phyloP scores from a whole-genome alignment of 2,888 invertebrate species.

The Patella pellucida region DNA sequence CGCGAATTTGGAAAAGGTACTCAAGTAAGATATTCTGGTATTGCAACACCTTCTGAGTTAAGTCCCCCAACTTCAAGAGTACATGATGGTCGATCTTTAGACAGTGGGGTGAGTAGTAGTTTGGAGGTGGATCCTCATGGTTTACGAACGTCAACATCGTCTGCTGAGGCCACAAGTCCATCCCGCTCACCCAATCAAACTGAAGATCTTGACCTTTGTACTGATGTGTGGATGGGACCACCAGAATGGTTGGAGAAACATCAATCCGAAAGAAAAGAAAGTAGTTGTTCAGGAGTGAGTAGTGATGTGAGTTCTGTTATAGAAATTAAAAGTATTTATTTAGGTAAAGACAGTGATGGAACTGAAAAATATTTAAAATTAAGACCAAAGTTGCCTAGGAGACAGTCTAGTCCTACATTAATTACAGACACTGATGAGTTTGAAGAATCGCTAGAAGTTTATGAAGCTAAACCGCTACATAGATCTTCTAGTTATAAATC shows the following conservation, averaged over 20 bases:
- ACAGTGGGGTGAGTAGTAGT: slow-evolving; percentile 54
- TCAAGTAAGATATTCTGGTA: slow-evolving; percentile 34
- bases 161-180: slow-evolving; percentile 55
- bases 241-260: slow-evolving; percentile 63
- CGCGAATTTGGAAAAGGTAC: slow-evolving; percentile 49
- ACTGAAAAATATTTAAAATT: slow-evolving; percentile 45
- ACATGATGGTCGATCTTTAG: slow-evolving; percentile 50
- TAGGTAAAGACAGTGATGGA: slow-evolving; percentile 32
- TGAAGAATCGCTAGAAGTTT: slow-evolving; percentile 36
- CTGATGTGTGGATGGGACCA: slow-evolving; percentile 64
- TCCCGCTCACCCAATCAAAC: slow-evolving; percentile 30
- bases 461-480: slow-evolving; percentile 38
- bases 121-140: slow-evolving; percentile 50
- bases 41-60: slow-evolving; percentile 22
- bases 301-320: slow-evolving; percentile 43
- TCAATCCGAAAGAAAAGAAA: slow-evolving; percentile 37
- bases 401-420: slow-evolving; percentile 62
- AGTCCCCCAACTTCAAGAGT: slow-evolving; percentile 31
- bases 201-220: slow-evolving; percentile 31
- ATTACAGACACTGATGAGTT: slow-evolving; percentile 38
- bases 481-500: slow-evolving; percentile 58
- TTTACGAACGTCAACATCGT: slow-evolving; percentile 49
- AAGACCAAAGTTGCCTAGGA: slow-evolving; percentile 45
- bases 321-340: slow-evolving; percentile 41
- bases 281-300: slow-evolving; percentile 30